phyloP scores from a whole-genome alignment of 2,113 vertebrate genomes.

The Corythaixoides concolor region DNA sequence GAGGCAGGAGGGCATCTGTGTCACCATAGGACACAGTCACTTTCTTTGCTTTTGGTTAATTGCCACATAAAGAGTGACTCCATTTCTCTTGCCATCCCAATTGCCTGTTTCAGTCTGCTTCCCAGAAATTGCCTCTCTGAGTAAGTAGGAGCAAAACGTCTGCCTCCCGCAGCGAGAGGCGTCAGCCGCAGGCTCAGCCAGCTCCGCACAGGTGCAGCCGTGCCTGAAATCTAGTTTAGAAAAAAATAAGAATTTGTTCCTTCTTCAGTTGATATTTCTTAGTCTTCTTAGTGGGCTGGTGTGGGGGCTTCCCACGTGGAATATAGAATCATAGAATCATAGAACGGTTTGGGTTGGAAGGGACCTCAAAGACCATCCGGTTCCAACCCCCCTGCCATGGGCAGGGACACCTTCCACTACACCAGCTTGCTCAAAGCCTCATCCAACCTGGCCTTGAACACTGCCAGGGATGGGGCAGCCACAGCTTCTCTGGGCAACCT shows the following conservation, averaged over 20 bases:
- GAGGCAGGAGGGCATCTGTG: not conserved
- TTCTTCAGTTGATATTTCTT: not conserved
- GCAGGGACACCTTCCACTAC: too few relatives aligned
- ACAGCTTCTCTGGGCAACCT: too few relatives aligned
- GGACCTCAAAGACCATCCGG: too few relatives aligned
- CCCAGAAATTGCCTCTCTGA: not conserved
- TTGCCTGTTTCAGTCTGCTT: not conserved
- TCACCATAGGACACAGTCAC: not conserved
- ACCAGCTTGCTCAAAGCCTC: too few relatives aligned
- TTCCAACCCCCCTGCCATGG: too few relatives aligned
- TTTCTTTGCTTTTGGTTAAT: not conserved
- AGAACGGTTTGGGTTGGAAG: too few relatives aligned
- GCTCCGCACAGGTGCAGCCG: not conserved
- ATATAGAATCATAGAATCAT: too few relatives aligned
- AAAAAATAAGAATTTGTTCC: not conserved
- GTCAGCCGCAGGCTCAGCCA: not conserved
- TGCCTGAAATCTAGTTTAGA: not conserved
- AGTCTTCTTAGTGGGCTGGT: not conserved
- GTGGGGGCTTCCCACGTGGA: not conserved
- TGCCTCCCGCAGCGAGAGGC: not conserved
- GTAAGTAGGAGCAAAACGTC: not conserved
- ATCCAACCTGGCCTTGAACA: too few relatives aligned
- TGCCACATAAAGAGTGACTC: not conserved
- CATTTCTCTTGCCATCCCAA: not conserved
- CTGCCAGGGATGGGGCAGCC: too few relatives aligned